phyloP scores from a whole-genome alignment of 2,113 vertebrate species.

The Sarotherodon lohbergeri region DNA sequence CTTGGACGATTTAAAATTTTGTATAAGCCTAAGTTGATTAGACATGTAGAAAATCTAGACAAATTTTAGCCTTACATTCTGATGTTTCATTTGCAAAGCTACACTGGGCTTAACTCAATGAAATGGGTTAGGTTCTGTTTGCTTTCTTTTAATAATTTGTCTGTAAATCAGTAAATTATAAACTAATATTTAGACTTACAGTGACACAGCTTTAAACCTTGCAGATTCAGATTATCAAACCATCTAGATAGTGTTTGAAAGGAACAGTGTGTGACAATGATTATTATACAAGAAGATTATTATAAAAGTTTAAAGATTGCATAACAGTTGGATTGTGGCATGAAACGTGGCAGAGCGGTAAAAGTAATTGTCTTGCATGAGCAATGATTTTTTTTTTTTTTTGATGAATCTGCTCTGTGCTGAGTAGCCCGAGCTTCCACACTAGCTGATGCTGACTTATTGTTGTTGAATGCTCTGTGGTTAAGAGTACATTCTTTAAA shows the following conservation, averaged over 20 bases:
- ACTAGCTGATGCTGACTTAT: not conserved
- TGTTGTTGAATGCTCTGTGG: not conserved
- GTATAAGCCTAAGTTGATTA: not conserved
- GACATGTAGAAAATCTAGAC: not conserved
- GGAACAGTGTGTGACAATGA: not conserved
- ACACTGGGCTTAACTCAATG: not conserved
- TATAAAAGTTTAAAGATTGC: constrained; percentile 15
- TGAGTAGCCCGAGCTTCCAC: not conserved
- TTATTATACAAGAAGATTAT: constrained; percentile 17
- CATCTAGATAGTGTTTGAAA: not conserved
- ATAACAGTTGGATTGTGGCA: constrained; percentile 11
- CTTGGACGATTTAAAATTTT: not conserved
- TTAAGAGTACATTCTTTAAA: not conserved
- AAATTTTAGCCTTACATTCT: not conserved
- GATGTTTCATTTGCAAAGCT: not conserved
- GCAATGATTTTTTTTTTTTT: not conserved
- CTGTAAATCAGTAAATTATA: not conserved
- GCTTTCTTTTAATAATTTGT: not conserved
- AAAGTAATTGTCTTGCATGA: constrained; percentile 11
- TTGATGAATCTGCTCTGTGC: not conserved
- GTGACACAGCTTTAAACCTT: not conserved
- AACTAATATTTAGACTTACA: not conserved
- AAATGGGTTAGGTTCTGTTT: not conserved
- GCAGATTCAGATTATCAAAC: not conserved
- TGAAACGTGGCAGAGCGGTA: not conserved